Conservation (phyloP, 2,113 vertebrate species). For the Anolis sagrei region DNA sequence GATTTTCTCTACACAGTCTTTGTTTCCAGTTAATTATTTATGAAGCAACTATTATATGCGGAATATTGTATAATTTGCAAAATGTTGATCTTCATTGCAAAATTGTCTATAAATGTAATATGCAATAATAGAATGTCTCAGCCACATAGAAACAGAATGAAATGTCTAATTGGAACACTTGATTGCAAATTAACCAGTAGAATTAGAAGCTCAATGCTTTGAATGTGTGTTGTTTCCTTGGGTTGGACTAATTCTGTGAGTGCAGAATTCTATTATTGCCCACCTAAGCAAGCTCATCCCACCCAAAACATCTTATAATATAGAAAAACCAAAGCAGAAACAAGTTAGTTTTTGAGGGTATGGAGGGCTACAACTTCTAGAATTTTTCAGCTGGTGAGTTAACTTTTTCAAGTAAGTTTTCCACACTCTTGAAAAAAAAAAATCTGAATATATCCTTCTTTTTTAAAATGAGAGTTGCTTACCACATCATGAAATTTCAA, state of each 20-base stretch:
- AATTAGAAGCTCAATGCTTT: neutral
- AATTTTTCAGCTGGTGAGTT: no score
- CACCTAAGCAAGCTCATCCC: neutral
- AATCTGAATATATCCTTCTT: neutral
- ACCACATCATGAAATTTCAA: conserved; percentile 39
- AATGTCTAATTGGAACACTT: neutral
- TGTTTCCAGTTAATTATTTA: neutral
- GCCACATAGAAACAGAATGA: neutral
- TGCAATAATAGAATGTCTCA: neutral
- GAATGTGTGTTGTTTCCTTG: no score
- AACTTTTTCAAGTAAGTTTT: neutral
- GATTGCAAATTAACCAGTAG: neutral
- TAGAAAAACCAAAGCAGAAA: no score
- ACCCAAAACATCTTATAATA: neutral
- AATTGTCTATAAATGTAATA: neutral
- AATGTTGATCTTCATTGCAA: neutral
- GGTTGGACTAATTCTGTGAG: no score
- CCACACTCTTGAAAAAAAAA: neutral
- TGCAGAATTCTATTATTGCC: no score
- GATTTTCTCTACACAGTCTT: no score
- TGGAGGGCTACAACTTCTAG: no score
- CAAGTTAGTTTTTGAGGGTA: no score
- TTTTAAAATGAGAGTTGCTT: conserved; percentile 13
- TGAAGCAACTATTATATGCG: neutral
- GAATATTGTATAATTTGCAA: neutral